Base-by-base conservation (phyloP, 2,888 invertebrate genomes). In the Dicycla oo region DNA sequence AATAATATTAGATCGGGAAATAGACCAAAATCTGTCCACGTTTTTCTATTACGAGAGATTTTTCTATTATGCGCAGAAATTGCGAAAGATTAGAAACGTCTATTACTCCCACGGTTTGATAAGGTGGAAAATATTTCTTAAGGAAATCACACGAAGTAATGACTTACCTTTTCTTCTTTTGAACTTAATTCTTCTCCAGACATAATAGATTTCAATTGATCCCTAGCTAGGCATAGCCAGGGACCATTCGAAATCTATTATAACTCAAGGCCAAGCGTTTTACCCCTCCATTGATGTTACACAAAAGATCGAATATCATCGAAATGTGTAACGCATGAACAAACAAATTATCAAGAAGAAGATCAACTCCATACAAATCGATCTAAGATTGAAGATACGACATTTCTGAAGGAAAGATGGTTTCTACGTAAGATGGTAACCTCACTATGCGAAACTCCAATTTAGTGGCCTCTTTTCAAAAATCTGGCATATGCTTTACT, bases 261-360 rank as follows among this genome's bases (percentile, higher is more conserved):
- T 62, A 51, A 30, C 49, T 79, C 43, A 73, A 61, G 56, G 45
- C 40, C 5, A 49, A 56, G 49, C 49, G 38, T 38, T 73, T 51
- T 51, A 38, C 63, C 30, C 23, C 13, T 49, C 56, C n/a, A 51
- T 74, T 80, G 49, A 79, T 18, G 49, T 49, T 30, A 57, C 30
- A 72, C 54, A 75, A 74, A 57, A 63, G 80, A 40, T 47, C 45
- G 23, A 57, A 62, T 80, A 53, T 51, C 63, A 62, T 74, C 47
- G 56, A 51, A 51, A 73, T 30, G 51, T 49, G 75, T 38, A 45
- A 13, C n/a, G 56, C n/a, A 62, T 51, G 62, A 45, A 62, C 56
- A 26, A 18, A 7, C 43, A 74, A 62, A 47, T 51, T 45, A 13
- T 45, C 13, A n/a, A 62, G 43, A 62, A 75, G 56, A 61, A 75